Evolutionary conservation across 2,888 invertebrate species (phyloP), one percentile per base, ranked within the genome.

Genomic region (Heliconius ismenius): DNA sequence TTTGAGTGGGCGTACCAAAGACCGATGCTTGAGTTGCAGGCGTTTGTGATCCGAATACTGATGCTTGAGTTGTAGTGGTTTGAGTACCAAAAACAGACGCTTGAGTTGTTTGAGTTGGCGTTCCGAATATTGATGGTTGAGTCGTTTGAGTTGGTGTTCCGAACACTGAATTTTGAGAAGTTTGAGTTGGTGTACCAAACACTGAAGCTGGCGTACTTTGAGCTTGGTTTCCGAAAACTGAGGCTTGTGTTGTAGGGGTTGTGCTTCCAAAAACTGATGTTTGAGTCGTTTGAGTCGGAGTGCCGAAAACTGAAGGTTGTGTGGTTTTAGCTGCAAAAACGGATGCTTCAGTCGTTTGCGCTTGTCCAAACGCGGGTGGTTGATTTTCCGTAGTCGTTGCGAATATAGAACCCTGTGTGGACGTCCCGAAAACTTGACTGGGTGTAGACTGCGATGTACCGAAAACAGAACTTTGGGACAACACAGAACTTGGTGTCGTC

Each of bases 111-210:
- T 83, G 82, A 39, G 83, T 81, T 36, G 83, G 75, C 15, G 81
- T 73, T 2, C 91, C 89, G 80, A 92, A 90, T 58, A 91, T 81
- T 4, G 93, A 93, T 1, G 87, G 84, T 75, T 88, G 87, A 1
- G 88, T 79, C 15, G 62, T 62, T 26, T 62, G 62, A 62, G 62
- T 26, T 62, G 62, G 62, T 18, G 62, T 26, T 13, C 62, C 62
- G 15, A 62, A 62, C 2, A 62, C 7, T 0, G 62, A 62, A 15
- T 26, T 26, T 62, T 62, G 26, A 62, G 62, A 26, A 4, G 62
- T 62, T 26, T 4, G 82, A 0, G 91, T 86, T 49, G 86, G 82
- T 6, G 85, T 80, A 21, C 87, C 88, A 62, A 9, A 82, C 79
- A 18, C 86, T 84, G 73, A 89, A 86, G 49, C 87, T 83, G 11